Percentiles rank a stretch among this genome's conserved stretches.
Evolutionary conservation across 2,113 vertebrate species (phyloP).

Genomic region (Megaceryle torquata): DNA sequence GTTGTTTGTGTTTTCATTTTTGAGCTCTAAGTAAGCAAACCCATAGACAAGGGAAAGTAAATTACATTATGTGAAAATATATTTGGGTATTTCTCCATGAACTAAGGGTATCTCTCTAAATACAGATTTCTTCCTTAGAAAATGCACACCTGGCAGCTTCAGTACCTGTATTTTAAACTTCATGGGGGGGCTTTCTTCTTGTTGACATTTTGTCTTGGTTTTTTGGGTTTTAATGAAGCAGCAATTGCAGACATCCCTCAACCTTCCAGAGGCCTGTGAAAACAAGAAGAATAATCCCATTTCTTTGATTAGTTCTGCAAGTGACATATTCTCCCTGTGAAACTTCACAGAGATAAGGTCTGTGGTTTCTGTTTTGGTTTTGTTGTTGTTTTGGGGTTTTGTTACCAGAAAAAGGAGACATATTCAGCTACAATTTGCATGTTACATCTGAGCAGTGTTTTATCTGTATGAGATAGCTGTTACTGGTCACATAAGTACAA

Average conservation of each 20-base stretch:
- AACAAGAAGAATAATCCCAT: background rate
- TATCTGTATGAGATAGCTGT: background rate
- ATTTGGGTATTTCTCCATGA: background rate
- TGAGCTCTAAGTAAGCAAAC: background rate
- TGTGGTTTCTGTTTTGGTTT: background rate
- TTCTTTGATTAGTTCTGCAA: background rate
- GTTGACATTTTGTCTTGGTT: background rate
- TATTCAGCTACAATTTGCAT: background rate
- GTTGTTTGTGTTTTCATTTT: too few species aligned
- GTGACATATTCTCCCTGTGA: background rate
- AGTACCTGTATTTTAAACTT: background rate
- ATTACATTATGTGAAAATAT: background rate
- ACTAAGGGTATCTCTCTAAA: background rate
- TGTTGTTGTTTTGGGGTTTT: background rate
- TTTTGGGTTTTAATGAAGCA: background rate
- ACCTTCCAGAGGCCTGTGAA: background rate
- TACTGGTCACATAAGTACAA: background rate
- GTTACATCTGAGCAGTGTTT: background rate
- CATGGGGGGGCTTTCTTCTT: background rate
- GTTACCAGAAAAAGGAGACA: background rate
- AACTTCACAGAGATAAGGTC: background rate
- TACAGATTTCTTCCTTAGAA: background rate
- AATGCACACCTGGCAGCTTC: background rate
- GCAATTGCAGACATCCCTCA: background rate
- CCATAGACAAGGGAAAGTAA: background rate